phyloP scores from a whole-genome alignment of 2,888 invertebrate species.

The Phanerotoma sp. region DNA sequence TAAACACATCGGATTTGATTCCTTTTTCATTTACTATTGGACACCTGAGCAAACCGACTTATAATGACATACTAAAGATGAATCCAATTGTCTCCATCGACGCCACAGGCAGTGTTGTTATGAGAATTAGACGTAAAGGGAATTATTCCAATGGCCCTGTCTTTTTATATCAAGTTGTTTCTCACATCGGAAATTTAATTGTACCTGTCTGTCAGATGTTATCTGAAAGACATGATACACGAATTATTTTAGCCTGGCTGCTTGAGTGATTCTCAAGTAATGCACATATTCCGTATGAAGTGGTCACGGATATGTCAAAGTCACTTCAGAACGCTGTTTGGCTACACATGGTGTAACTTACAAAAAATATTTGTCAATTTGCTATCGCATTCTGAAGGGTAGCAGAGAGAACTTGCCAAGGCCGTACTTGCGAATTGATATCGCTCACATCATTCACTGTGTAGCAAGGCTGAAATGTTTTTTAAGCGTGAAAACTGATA shows the following conservation, averaged over 20 bases:
- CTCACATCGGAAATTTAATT: slow-evolving; percentile 10
- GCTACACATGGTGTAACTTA: slow-evolving; percentile 15
- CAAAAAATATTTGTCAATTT: slow-evolving; percentile 12
- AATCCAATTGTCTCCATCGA: slow-evolving; percentile 18
- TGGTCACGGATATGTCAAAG: slow-evolving; percentile 25
- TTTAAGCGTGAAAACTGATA: slow-evolving; percentile 13
- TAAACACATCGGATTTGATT: not conserved
- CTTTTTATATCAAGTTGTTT: slow-evolving; percentile 20
- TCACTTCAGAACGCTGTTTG: slow-evolving; percentile 19
- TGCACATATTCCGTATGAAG: slow-evolving; percentile 14
- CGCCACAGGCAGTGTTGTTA: slow-evolving; percentile 17
- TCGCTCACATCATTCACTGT: slow-evolving; percentile 23
- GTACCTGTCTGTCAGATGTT: slow-evolving; percentile 17
- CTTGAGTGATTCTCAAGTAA: slow-evolving; percentile 10
- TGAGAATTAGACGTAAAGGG: slow-evolving; percentile 11
- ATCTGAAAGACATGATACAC: slow-evolving; percentile 20
- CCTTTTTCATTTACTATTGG: slow-evolving; percentile 16
- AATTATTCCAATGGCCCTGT: slow-evolving; percentile 10
- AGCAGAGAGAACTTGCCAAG: slow-evolving; percentile 6
- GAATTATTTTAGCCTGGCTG: slow-evolving; percentile 14
- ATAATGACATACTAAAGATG: slow-evolving; percentile 18
- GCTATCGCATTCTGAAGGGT: slow-evolving; percentile 13
- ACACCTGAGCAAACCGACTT: slow-evolving; percentile 16
- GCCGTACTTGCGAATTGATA: slow-evolving; percentile 20
- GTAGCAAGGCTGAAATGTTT: slow-evolving; percentile 11